phyloP scores from a whole-genome alignment of 2,888 invertebrate species.

The Allolobophora icterica region DNA sequence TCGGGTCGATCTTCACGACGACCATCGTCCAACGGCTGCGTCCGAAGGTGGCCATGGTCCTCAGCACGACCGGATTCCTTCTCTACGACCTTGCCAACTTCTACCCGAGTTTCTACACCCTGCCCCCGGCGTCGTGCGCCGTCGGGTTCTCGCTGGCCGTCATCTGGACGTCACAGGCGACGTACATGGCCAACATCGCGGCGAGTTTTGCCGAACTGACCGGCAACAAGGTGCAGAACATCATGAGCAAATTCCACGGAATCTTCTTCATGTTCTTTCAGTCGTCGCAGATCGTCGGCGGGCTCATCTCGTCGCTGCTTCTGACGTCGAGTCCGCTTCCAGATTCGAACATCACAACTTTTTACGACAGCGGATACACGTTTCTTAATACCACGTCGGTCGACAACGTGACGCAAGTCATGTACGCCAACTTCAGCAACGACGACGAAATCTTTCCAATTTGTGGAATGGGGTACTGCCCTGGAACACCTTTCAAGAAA shows the following conservation, averaged over 20 bases:
- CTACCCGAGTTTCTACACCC: slow-evolving; percentile 55
- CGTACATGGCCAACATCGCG: slow-evolving; percentile 60
- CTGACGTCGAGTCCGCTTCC: slow-evolving; percentile 20
- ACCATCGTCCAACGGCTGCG: slow-evolving; percentile 57
- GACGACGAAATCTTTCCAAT: not conserved
- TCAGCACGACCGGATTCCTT: slow-evolving; percentile 51
- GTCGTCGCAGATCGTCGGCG: slow-evolving; percentile 54
- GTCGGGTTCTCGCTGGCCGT: slow-evolving; percentile 56
- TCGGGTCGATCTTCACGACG: slow-evolving; percentile 60
- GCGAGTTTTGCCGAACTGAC: slow-evolving; percentile 53
- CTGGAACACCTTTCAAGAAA: not conserved
- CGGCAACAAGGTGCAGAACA: slow-evolving; percentile 51
- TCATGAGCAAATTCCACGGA: slow-evolving; percentile 59
- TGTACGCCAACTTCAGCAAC: not conserved
- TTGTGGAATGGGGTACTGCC: slow-evolving; percentile 34
- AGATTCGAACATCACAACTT: not conserved
- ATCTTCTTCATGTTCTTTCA: slow-evolving; percentile 59
- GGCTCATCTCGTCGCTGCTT: slow-evolving; percentile 48
- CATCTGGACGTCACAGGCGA: slow-evolving; percentile 61
- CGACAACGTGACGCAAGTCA: not conserved
- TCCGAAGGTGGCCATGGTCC: slow-evolving; percentile 52
- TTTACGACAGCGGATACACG: not conserved
- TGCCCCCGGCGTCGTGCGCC: slow-evolving; percentile 55
- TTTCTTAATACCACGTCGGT: not conserved
- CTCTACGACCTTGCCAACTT: slow-evolving; percentile 57